These are phyloP conservation scores for Reticulitermes speratus DNA, from an alignment of 1,140 invertebrate species.

Conservation along the genomic window DNA sequence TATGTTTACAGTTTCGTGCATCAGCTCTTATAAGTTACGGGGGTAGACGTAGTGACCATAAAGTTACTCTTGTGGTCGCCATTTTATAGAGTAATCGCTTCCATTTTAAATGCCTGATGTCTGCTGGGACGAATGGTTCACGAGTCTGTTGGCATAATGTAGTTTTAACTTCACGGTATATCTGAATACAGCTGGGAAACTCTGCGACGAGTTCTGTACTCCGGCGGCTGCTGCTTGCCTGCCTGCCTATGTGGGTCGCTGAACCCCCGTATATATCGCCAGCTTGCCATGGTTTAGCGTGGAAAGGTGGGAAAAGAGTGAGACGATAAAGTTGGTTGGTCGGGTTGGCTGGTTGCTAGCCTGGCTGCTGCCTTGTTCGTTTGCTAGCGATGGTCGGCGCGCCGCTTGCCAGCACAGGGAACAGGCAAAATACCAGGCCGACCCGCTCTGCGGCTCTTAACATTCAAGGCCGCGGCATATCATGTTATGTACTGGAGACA, in stretches of 20 bases:
- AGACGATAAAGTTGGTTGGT: not conserved
- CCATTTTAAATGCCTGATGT: not conserved
- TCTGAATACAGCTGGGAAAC: not conserved
- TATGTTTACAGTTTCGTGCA: no score
- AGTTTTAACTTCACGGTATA: not conserved
- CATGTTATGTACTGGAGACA: constrained; percentile 15
- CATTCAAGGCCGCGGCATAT: constrained; percentile 24
- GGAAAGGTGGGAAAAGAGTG: constrained; percentile 13
- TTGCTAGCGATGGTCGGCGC: constrained; percentile 24
- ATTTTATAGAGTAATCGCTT: not conserved
- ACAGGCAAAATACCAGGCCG: constrained; percentile 26
- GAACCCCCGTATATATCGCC: constrained; percentile 1
- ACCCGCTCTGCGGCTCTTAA: constrained; percentile 8
- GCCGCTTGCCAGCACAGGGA: constrained; percentile 28
- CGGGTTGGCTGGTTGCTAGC: constrained; percentile 11
- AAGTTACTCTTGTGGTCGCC: not conserved
- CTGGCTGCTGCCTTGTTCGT: constrained; percentile 1
- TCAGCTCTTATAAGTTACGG: no score
- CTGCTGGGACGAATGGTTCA: not conserved
- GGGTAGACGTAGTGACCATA: not conserved
- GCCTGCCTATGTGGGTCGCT: constrained; percentile 1
- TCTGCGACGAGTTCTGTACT: not conserved
- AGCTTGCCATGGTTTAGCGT: not conserved
- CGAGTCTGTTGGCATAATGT: not conserved
- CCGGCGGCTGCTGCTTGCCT: not conserved